Conservation (phyloP, 2,113 vertebrate species). For the Oostethus manadensis region DNA sequence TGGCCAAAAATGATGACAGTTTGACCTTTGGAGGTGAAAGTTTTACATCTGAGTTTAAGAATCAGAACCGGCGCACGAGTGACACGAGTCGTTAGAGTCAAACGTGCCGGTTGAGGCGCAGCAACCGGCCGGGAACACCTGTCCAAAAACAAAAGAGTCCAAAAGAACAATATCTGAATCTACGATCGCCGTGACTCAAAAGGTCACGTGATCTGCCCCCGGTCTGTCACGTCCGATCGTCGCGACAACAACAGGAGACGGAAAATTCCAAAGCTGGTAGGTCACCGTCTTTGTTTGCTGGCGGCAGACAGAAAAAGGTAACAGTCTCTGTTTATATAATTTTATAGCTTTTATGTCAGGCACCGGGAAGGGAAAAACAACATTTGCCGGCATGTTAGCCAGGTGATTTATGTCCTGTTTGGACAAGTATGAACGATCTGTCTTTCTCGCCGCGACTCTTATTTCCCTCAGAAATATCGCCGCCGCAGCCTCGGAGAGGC, state of each 20-base stretch:
- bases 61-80: constrained; percentile 32
- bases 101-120: constrained; percentile 4
- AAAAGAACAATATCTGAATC: constrained; percentile 17
- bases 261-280: constrained; percentile 56
- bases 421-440: constrained; percentile 59
- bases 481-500: constrained; percentile 40
- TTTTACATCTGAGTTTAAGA: constrained; percentile 16
- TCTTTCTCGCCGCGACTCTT: constrained; percentile 31
- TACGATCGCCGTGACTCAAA: constrained; percentile 45
- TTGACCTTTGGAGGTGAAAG: too few species aligned
- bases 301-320: constrained; percentile 56
- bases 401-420: constrained; percentile 62
- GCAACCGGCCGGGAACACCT: constrained; percentile 62
- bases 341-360: constrained; percentile 57
- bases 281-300: constrained; percentile 64
- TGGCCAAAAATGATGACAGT: too few species aligned
- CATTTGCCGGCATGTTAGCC: constrained; percentile 35
- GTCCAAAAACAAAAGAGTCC: constrained; percentile 23
- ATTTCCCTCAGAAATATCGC: constrained; percentile 56
- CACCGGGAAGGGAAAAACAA: constrained; percentile 54
- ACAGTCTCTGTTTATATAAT: constrained; percentile 62
- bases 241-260: constrained; percentile 47
- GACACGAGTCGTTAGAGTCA: constrained; percentile 40
- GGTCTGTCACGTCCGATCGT: constrained; percentile 65
- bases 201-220: constrained; percentile 47